These are phyloP conservation scores for Quadriops clusia DNA, from an alignment of 2,888 invertebrate genomes.

Conservation along the genomic window DNA sequence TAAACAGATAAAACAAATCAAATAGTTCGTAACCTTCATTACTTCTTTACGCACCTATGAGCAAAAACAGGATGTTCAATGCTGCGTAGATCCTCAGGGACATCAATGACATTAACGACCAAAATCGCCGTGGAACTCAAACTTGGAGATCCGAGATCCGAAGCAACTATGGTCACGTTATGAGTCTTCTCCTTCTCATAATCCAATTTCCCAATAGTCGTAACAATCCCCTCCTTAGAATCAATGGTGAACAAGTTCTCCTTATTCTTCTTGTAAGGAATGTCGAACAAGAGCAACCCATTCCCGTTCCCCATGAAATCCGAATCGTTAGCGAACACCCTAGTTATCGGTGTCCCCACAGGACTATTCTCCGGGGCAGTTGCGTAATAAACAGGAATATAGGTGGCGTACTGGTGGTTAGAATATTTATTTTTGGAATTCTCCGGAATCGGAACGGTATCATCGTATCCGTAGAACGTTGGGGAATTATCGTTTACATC, in stretches of 20 bases:
- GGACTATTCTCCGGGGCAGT: conserved; percentile 63
- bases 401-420: conserved; percentile 43
- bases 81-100: conserved; percentile 42
- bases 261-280: conserved; percentile 53
- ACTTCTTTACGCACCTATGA: too few relatives aligned
- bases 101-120: conserved; percentile 53
- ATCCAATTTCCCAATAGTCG: conserved; percentile 60
- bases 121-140: conserved; percentile 66
- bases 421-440: conserved; percentile 39
- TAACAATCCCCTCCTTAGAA: conserved; percentile 72
- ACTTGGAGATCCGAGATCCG: conserved; percentile 75
- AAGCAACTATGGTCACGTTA: conserved; percentile 70
- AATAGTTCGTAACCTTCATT: conserved; percentile 22
- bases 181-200: conserved; percentile 55
- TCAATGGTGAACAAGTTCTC: conserved; percentile 65
- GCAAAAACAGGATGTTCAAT: conserved; percentile 33
- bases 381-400: conserved; percentile 64
- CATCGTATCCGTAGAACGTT: conserved; percentile 65
- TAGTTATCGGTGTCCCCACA: conserved; percentile 60
- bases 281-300: conserved; percentile 66
- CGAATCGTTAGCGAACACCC: conserved; percentile 72
- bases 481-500: conserved; percentile 80
- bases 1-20: too few relatives aligned
- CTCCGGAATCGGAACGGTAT: conserved; percentile 38
- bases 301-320: conserved; percentile 82